phyloP scores from a whole-genome alignment of 2,888 invertebrate genomes.

The Scotopteryx bipunctaria region DNA sequence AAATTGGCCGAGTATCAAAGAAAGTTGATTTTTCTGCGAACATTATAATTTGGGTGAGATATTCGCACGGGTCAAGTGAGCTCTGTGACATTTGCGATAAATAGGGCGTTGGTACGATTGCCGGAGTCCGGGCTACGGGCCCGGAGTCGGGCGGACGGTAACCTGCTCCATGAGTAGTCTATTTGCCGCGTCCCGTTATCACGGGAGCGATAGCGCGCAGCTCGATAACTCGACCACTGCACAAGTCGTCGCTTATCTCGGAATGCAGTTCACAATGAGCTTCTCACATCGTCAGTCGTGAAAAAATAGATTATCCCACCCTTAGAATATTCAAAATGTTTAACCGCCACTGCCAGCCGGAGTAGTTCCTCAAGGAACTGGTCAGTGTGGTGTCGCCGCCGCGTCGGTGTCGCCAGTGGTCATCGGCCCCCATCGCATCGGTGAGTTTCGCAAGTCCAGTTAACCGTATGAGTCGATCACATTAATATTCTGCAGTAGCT shows the following conservation, averaged over 20 bases:
- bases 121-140: slow-evolving; percentile 38
- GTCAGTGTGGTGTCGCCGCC: slow-evolving; percentile 46
- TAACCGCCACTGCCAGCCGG: slow-evolving; percentile 40
- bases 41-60: slow-evolving; percentile 37
- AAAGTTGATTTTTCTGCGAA: slow-evolving; percentile 40
- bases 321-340: slow-evolving; percentile 32
- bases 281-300: slow-evolving; percentile 58
- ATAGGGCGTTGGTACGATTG: slow-evolving; percentile 57
- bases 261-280: slow-evolving; percentile 66
- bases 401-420: slow-evolving; percentile 64
- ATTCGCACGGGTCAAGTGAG: slow-evolving; percentile 32
- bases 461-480: slow-evolving; percentile 73
- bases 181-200: slow-evolving; percentile 69
- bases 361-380: slow-evolving; percentile 50
- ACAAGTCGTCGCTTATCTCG: slow-evolving; percentile 66
- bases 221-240: slow-evolving; percentile 63
- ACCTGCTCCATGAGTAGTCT: slow-evolving; percentile 57
- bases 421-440: slow-evolving; percentile 76
- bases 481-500: slow-evolving; percentile 78
- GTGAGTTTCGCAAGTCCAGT: slow-evolving; percentile 81
- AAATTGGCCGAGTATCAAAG: slow-evolving; percentile 50
- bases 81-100: slow-evolving; percentile 47
- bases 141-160: slow-evolving; percentile 46
- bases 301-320: slow-evolving; percentile 47
- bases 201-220: slow-evolving; percentile 61